Percentiles rank a stretch among this genome's conserved stretches.
Evolutionary conservation across 2,113 vertebrate genomes (phyloP).

Genomic region (Elephantulus edwardii): DNA sequence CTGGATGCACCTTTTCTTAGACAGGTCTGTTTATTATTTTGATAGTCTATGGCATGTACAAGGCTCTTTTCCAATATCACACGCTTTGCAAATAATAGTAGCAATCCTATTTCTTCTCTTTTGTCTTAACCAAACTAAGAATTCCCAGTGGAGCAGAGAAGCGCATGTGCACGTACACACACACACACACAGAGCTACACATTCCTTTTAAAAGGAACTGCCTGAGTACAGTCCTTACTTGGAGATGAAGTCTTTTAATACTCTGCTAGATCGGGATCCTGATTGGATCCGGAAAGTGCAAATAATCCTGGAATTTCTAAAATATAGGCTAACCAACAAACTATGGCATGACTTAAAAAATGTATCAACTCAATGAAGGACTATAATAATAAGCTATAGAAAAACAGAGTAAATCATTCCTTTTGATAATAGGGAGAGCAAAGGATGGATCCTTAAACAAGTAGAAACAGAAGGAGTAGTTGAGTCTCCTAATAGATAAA

Average conservation of each 20-base stretch:
- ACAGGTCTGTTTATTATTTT: too few relatives aligned
- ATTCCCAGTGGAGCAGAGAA: neutral
- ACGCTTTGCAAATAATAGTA: too few relatives aligned
- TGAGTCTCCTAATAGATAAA: neutral
- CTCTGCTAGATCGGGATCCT: neutral
- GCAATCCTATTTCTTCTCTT: too few relatives aligned
- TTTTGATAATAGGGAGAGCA: neutral
- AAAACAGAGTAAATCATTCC: neutral
- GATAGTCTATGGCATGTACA: too few relatives aligned
- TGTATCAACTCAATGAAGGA: neutral
- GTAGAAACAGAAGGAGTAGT: neutral
- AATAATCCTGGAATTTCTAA: neutral
- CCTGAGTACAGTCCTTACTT: accelerated
- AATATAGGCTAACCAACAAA: neutral
- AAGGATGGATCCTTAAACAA: neutral
- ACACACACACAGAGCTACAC: neutral
- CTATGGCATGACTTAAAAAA: neutral
- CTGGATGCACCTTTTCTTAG: too few relatives aligned
- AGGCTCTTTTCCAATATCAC: too few relatives aligned
- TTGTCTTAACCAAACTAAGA: neutral
- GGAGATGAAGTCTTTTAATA: neutral
- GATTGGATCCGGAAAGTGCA: neutral
- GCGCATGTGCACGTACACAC: too few relatives aligned
- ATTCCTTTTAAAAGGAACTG: neutral
- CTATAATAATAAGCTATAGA: neutral